Percentiles rank a stretch among this genome's conserved stretches.
These are phyloP conservation scores for Lasiommata megera DNA, from an alignment of 2,888 invertebrate genomes.

Conservation along the genomic window DNA sequence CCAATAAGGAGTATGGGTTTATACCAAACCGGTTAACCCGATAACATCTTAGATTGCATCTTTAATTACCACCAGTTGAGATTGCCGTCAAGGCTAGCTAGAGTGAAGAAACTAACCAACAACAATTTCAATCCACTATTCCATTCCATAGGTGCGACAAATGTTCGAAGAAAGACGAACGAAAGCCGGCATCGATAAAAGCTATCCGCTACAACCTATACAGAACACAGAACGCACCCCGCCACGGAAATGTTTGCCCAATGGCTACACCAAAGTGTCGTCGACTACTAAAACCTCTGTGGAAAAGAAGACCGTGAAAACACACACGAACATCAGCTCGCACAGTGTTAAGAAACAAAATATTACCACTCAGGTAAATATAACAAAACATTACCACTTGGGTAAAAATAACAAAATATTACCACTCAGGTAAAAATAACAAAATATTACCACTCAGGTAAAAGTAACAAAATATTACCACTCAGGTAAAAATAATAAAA, in stretches of 20 bases:
- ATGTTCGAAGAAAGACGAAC: slow-evolving; percentile 91
- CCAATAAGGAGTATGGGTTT: no score
- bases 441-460: no score
- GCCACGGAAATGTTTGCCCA: slow-evolving; percentile 55
- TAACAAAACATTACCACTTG: no score
- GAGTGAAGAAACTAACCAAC: no score
- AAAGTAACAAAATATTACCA: no score
- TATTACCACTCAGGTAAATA: slow-evolving; percentile 32
- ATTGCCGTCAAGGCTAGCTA: no score
- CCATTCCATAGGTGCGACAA: slow-evolving; percentile 84
- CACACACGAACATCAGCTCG: slow-evolving; percentile 42
- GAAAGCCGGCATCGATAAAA: slow-evolving; percentile 89
- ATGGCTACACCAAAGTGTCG: slow-evolving; percentile 62
- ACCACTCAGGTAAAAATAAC: no score
- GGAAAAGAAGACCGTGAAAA: slow-evolving; percentile 51
- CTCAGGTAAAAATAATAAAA: no score
- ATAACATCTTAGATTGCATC: no score
- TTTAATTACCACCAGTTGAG: no score
- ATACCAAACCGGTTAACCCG: no score
- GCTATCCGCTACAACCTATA: slow-evolving; percentile 90
- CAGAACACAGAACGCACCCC: slow-evolving; percentile 69
- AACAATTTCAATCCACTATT: neutral
- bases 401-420: no score
- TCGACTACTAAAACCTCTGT: slow-evolving; percentile 39
- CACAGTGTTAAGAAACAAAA: slow-evolving; percentile 58